Evolutionary conservation across 2,113 vertebrate species (phyloP), one percentile per base, ranked within the genome.

Genomic region (Pelmatolapia mariae): DNA sequence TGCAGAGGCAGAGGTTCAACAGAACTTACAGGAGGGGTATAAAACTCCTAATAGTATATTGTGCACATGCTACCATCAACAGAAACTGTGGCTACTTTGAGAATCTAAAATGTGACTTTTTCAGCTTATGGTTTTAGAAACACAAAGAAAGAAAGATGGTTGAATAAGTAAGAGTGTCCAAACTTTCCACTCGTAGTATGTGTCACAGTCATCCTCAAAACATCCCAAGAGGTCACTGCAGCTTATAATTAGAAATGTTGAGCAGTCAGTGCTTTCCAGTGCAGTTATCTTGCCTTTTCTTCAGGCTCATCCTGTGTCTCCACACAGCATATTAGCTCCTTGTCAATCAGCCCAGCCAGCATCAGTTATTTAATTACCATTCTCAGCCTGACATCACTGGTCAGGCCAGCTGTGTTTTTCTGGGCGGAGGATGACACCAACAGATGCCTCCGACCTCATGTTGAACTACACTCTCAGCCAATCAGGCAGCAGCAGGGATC

Each of bases 351-450:
- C 68, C 85, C 43, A 45, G 82, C 86, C 79, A 12, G 33, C 80
- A 92, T 90, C 81, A 86, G 73, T 90, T 93, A 95, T 94, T 95
- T 94, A 94, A 96, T 94, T 92, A 95, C 87, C 82, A 86, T 93
- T 24, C 89, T 87, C 36, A 10, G 19, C 79, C 88, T 96, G 94
- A 95, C 95, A 95, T 96, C 95, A 95, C 87, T 59, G 71, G 50
- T 84, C 80, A 11, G 85, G 56, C 92, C 96, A 96, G 96, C 96
- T 96, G 96, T 96, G 96, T 96, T 96, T 95, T 94, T 94, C 93
- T 94, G 94, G 90, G 85, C 52, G 63, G 89, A 92, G 81, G 86
- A 93, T 91, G 94, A 96, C 91, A 93, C 91, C 68, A 73, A 90
- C 87, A 66, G 85, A 93, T 89, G 93, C 93, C 95, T 94, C 89